Evolutionary conservation across 2,797 vertebrate genomes (phyloP).

Genomic region (Dendrocincla tyrannina): DNA sequence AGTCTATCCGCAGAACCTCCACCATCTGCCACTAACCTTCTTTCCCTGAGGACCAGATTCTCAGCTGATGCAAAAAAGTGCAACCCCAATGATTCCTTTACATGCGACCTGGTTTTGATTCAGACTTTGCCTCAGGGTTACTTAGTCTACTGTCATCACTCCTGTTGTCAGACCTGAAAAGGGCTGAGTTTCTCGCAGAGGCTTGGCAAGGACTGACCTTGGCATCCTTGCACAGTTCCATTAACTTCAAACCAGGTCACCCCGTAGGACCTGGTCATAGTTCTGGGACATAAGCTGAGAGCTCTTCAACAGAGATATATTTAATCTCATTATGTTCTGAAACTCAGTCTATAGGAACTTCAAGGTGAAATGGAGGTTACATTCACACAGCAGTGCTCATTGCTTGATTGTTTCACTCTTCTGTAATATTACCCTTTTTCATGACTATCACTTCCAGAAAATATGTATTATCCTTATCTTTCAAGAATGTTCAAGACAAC

Average conservation of each 20-base stretch:
- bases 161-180: conserved; percentile 30
- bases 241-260: conserved; percentile 1
- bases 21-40: conserved; percentile 40
- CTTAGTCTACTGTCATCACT: conserved; percentile 22
- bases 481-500: not conserved
- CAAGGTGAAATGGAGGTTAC: conserved; percentile 7
- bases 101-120: conserved; percentile 28
- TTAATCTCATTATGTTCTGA: not conserved
- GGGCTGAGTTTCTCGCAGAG: conserved; percentile 2
- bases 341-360: not conserved
- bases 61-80: conserved; percentile 29
- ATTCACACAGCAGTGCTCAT: not conserved
- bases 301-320: conserved; percentile 8
- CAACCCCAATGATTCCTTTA: conserved; percentile 12
- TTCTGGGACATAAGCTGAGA: not conserved
- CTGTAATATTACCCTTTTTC: not conserved
- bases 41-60: not conserved
- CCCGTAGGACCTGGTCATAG: not conserved
- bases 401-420: not conserved
- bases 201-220: conserved; percentile 4
- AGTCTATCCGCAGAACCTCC: not conserved
- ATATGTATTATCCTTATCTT: not conserved
- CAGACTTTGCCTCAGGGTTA: conserved; percentile 42
- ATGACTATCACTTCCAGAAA: not conserved
- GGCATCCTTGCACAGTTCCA: conserved; percentile 8